phyloP scores from a whole-genome alignment of 1,140 invertebrate genomes.

The Brachionus sp. region DNA sequence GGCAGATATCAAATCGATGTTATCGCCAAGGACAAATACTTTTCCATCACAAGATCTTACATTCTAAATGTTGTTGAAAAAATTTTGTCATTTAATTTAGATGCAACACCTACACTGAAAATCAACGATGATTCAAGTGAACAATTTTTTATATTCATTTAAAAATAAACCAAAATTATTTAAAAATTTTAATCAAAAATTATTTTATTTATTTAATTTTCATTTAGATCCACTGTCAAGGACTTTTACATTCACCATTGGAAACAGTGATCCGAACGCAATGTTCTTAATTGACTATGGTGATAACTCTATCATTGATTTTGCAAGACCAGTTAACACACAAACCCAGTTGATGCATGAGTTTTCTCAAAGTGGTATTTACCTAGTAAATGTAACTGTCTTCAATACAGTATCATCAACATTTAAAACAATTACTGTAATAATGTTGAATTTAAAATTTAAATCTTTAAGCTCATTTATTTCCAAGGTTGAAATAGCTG shows the following conservation, averaged over 20 bases:
- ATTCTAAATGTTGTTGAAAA: background rate
- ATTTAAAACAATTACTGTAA: background rate
- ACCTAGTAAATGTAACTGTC: background rate
- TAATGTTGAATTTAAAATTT: background rate
- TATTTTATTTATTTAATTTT: background rate
- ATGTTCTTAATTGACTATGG: constrained; percentile 1
- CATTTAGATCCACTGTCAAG: background rate
- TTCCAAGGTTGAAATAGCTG: background rate
- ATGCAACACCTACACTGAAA: background rate
- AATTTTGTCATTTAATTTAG: background rate
- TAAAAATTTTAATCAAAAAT: background rate
- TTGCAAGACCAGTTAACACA: background rate
- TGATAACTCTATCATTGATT: background rate
- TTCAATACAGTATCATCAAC: background rate
- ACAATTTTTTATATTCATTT: background rate
- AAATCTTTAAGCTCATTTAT: background rate
- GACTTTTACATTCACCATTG: background rate
- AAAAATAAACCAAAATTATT: background rate
- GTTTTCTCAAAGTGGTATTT: background rate
- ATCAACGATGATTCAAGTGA: constrained; percentile 12
- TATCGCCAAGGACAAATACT: background rate
- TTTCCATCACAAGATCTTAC: background rate
- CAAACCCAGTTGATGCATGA: background rate
- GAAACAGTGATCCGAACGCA: background rate
- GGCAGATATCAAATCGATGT: background rate